Base-by-base conservation (phyloP, 2,888 invertebrate species). In the Synergus laeviventris region DNA sequence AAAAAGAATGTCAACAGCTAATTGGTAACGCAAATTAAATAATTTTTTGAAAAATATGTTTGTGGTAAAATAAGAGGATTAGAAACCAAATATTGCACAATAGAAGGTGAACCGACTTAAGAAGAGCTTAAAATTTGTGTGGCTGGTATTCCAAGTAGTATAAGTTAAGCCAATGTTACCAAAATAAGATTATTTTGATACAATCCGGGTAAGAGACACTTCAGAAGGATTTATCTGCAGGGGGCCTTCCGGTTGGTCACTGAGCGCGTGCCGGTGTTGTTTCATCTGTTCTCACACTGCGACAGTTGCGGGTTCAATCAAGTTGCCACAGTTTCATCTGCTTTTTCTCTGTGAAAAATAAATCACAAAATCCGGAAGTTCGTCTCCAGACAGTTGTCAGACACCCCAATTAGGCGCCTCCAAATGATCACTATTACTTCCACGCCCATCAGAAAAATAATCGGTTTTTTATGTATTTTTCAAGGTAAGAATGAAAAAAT, bases 261-360 rank as follows among this genome's bases (percentile, higher is more conserved):
- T 76, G 78, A 75, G 82, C 86, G 86, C 87, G 87, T 86, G 85
- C 85, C 85, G 78, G 73, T 87, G 86, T 87, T 87, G 84, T 84
- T 81, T 82, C 86, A 87, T 86, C 87, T 88, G 87, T 81, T 84
- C 80, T 79, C 76, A 76, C 75, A 77, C 74, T 73, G 74, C 79
- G 76, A 81, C 78, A 79, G 78, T 78, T 76, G 75, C 7, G 38
- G 56, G 42, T 49, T 70, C 64, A 36, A 64, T 49, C 70, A 76
- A 78, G 74, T 74, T 78, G 54, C 45, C 66, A 45, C 45, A 66
- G 36, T 70, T 76, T 81, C 79, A 77, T 82, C 82, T 81, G 82
- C 79, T 59, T 81, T 80, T 81, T 83, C 82, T 54, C 54, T 5
- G 11, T 24, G 39, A 77, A 77, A 74, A 75, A 76, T 79, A 75